Base-by-base conservation (phyloP, 2,888 invertebrate species). In the Amiota communis region DNA sequence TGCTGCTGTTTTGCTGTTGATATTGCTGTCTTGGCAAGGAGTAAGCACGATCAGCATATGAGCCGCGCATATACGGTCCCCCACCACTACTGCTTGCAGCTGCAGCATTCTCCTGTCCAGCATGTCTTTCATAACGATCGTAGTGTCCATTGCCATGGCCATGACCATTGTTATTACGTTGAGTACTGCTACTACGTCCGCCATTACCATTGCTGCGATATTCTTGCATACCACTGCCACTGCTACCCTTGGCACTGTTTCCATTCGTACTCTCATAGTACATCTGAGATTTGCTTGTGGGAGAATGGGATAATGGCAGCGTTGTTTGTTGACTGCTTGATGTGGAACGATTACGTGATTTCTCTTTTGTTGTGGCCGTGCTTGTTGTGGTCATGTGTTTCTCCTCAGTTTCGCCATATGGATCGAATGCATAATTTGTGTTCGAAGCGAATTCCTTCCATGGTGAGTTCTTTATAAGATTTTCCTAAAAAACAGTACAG, bases 361-460 rank as follows among this genome's bases (percentile, higher is more conserved):
- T 88, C 63, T 88, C 87, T 77, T 88, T 88, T 64, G 82, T 79
- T 36, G 36, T 36, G 2, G 36, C 36, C n/a, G 84, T 74, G 0
- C 81, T 80, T 70, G 82, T 82, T 47, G 78, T 77, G 47, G 86
- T 82, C 65, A 82, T 77, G 56, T 83, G 82, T 84, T 95, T 95
- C 86, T 95, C 95, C 81, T 96, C 95, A 74, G 94, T 94, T 83
- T 96, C 96, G n/a, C 89, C 89, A 88, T 94, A 96, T 0, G 95
- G 94, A 84, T 97, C 97, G 89, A 97, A 97, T 0, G 95, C 97
- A 90, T 96, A 97, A 90, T 97, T 97, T 0, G 96, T 96, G 89
- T 95, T 96, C 1, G 93, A 91, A 70, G 88, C 84, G 88, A 96
- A 97, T 87, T 97, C 97, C 87, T 96, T 96, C 97, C 97, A 97